Conservation (phyloP, 35 echinoderm and acorn worm species). For the Eucidaris tribuloides region DNA sequence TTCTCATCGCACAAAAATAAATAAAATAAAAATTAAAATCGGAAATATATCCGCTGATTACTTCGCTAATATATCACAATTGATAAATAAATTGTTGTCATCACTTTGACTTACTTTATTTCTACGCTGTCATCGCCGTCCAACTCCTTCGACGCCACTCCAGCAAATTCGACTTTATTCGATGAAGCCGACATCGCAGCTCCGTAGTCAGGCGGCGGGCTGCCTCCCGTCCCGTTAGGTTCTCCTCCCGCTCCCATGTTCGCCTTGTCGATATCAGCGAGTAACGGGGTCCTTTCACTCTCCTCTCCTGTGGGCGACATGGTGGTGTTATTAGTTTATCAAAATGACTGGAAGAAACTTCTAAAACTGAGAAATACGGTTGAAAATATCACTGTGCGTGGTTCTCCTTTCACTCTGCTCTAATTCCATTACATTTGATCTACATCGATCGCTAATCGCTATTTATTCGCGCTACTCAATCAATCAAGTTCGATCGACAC, state of each 20-base stretch:
- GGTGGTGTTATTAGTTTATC: too few relatives aligned
- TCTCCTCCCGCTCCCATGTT: background rate
- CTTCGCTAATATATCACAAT: background rate
- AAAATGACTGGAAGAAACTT: too few relatives aligned
- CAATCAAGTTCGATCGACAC: too few relatives aligned
- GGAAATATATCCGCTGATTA: background rate
- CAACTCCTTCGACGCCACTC: background rate
- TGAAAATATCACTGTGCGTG: too few relatives aligned
- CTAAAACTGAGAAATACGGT: too few relatives aligned
- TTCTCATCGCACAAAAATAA: background rate
- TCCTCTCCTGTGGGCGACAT: constrained; percentile 5
- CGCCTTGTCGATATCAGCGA: background rate
- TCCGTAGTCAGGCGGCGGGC: background rate
- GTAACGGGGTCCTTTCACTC: background rate
- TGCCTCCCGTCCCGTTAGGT: background rate
- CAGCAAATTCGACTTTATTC: background rate
- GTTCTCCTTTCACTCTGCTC: too few relatives aligned
- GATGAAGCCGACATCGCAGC: too few relatives aligned
- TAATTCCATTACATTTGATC: too few relatives aligned
- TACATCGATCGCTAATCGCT: too few relatives aligned
- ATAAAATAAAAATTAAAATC: background rate
- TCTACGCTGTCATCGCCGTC: background rate
- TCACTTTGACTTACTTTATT: background rate
- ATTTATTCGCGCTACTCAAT: too few relatives aligned
- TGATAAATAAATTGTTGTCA: background rate